Evolutionary conservation across 2,113 vertebrate species (phyloP).

Genomic region (Hippocampus comes): DNA sequence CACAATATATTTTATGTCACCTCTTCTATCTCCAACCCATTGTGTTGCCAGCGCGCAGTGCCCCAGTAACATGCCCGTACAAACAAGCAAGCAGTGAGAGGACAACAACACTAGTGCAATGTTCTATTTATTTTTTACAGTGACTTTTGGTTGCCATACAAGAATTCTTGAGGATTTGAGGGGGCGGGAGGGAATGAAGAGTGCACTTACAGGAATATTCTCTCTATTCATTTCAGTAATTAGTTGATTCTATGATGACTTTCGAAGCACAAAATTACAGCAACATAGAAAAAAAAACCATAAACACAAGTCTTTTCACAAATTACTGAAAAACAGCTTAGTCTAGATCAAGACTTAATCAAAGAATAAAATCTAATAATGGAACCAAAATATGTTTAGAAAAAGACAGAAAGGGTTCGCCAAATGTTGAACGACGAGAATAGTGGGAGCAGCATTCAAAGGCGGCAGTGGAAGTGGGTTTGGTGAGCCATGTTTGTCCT

Average conservation of each 20-base stretch:
- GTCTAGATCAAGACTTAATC: slow-evolving; percentile 72
- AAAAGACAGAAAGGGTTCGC: slow-evolving; percentile 30
- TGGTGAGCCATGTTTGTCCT: slow-evolving; percentile 66
- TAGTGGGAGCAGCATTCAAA: slow-evolving; percentile 44
- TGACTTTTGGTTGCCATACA: slow-evolving; percentile 96
- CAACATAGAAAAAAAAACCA: slow-evolving; percentile 74
- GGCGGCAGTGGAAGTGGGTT: slow-evolving; percentile 50
- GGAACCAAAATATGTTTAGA: slow-evolving; percentile 24
- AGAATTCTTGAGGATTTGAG: slow-evolving; percentile 81
- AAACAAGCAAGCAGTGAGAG: slow-evolving; percentile 15
- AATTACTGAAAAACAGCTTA: slow-evolving; percentile 81
- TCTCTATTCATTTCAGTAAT: slow-evolving; percentile 77
- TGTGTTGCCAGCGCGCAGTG: neutral
- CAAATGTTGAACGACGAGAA: slow-evolving; percentile 49
- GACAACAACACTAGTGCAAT: slow-evolving; percentile 85
- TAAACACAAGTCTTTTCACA: slow-evolving; percentile 87
- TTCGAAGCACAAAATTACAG: slow-evolving; percentile 95
- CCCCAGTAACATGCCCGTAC: neutral
- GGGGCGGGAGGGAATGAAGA: slow-evolving; percentile 65
- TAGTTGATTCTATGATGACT: slow-evolving; percentile 85
- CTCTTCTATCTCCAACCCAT: neutral
- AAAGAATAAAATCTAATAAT: slow-evolving; percentile 63
- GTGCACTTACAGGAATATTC: slow-evolving; percentile 87
- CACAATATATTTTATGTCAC: neutral
- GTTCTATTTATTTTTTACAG: slow-evolving; percentile 95